Base-by-base conservation (phyloP, 1,140 invertebrate genomes). In the Lysiphlebus fabarum region DNA sequence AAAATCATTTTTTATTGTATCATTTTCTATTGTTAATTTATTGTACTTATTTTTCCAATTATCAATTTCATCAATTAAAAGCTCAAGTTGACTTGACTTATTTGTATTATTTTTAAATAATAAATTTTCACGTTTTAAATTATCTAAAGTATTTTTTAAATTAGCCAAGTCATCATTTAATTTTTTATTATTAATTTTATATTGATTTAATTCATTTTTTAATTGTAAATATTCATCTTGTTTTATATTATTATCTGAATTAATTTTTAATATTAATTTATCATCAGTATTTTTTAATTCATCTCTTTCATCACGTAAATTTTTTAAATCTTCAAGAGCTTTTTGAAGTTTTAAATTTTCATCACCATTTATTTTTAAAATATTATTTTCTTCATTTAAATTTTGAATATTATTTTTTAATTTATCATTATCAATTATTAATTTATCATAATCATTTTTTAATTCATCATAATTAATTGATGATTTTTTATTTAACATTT, bases 401-500 rank as follows among this genome's bases (percentile, higher is more conserved):
- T 53, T 6, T 10, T n/a, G 4, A 6, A 58, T 50, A 8, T 63
- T 55, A 14, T 53, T 12, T 9, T 50, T 61, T 47, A 64, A 58
- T 38, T 41, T 36, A 6, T 63, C 57, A 12, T 40, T n/a, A 43
- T 63, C 62, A 2, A 8, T 14, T 6, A 37, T 33, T 17, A 45
- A 10, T 12, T 38, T 58, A 7, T 60, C 56, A 36, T 53, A 58
- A n/a, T 65, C 56, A 49, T 54, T 36, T 8, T 47, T 56, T 37
- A 60, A 17, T 42, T 58, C 40, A 11, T n/a, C 53, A 26, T n/a
- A n/a, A n/a, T n/a, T n/a, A 62, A 66, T 40, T 62, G 60, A 1
- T 17, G 62, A 60, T 10, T 47, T 59, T 49, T 57, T 26, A 26
- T 26, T 26, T 26, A 4, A 26, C 1, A 26, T 26, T 26, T 26